Conservation (phyloP, 2,888 invertebrate species). For the Drosophila incognita region DNA sequence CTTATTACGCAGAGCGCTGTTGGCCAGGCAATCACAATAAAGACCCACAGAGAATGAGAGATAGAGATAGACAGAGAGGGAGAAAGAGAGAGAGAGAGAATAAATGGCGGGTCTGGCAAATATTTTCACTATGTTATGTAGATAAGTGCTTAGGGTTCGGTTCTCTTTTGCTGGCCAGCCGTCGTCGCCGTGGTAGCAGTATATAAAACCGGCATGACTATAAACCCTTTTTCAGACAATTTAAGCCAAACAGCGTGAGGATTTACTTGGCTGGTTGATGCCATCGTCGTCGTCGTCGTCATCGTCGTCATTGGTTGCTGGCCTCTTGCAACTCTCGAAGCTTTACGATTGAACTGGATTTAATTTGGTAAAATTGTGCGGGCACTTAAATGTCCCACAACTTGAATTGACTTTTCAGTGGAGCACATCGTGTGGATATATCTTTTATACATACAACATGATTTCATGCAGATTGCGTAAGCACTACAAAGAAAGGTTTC, state of each 20-base stretch:
- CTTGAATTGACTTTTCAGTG: slow-evolving; percentile 48
- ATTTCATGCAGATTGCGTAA: slow-evolving; percentile 53
- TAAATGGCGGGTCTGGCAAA: slow-evolving; percentile 42
- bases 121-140: slow-evolving; percentile 74
- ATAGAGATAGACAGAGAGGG: neutral
- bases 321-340: slow-evolving; percentile 47
- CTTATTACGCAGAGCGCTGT: slow-evolving; percentile 68
- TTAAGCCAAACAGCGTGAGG: slow-evolving; percentile 76
- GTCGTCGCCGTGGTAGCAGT: slow-evolving; percentile 25
- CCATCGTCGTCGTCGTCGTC: neutral
- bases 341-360: slow-evolving; percentile 78
- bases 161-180: neutral
- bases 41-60: slow-evolving; percentile 15
- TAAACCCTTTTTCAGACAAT: slow-evolving; percentile 81
- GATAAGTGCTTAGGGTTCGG: slow-evolving; percentile 67
- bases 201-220: slow-evolving; percentile 75
- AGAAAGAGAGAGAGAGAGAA: neutral
- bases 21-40: slow-evolving; percentile 64
- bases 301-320: neutral
- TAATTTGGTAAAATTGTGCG: slow-evolving; percentile 78
- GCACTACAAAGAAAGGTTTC: slow-evolving; percentile 27
- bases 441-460: slow-evolving; percentile 3
- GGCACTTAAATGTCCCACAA: slow-evolving; percentile 72
- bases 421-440: slow-evolving; percentile 10
- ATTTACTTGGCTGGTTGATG: slow-evolving; percentile 58